Conservation (phyloP, 2,113 vertebrate species). For the Rhinogobius similis region DNA sequence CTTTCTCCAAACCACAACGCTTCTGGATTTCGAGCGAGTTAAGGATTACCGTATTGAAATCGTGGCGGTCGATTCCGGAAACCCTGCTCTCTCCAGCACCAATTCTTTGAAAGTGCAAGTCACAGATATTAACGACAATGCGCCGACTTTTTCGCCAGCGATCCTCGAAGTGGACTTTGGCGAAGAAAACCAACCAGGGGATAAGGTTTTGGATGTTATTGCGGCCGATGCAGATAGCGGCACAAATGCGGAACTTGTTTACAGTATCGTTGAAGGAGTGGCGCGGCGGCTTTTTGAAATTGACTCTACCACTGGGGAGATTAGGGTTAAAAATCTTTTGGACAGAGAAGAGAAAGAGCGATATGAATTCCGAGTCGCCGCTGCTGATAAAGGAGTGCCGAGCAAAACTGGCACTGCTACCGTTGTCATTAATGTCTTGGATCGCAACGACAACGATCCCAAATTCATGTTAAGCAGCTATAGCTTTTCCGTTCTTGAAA, state of each 20-base stretch:
- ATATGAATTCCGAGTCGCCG: slow-evolving; percentile 90
- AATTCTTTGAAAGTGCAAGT: slow-evolving; percentile 96
- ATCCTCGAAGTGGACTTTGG: slow-evolving; percentile 87
- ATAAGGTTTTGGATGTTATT: slow-evolving; percentile 84
- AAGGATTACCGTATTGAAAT: slow-evolving; percentile 95
- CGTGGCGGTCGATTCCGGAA: slow-evolving; percentile 94
- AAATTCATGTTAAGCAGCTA: slow-evolving; percentile 96
- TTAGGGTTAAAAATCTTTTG: slow-evolving; percentile 86
- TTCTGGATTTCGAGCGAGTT: slow-evolving; percentile 88
- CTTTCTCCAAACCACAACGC: slow-evolving; percentile 93
- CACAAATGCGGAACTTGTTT: slow-evolving; percentile 88
- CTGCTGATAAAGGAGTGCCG: slow-evolving; percentile 89
- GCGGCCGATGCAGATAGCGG: slow-evolving; percentile 92
- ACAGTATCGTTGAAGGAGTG: slow-evolving; percentile 83
- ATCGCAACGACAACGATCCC: slow-evolving; percentile 96
- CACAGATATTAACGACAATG: slow-evolving; percentile 92
- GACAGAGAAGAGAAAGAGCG: slow-evolving; percentile 89
- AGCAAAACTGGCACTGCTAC: slow-evolving; percentile 92
- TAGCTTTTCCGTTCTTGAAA: slow-evolving; percentile 96
- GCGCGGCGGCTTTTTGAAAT: slow-evolving; percentile 87
- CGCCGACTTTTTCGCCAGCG: slow-evolving; percentile 86
- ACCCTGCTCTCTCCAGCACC: slow-evolving; percentile 94
- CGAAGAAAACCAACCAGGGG: slow-evolving; percentile 89
- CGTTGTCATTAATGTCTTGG: slow-evolving; percentile 87
- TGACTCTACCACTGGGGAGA: slow-evolving; percentile 83